Evolutionary conservation across 2,113 vertebrate genomes (phyloP).

Genomic region (mouse (Mus musculus)): GRCm39 chr13:80436001-80436500

Average conservation of each 20-base stretch:
- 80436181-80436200: not conserved
- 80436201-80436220: conserved; percentile 10
- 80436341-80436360: not conserved
- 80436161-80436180: not conserved
- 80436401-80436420: not conserved
- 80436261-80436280: conserved; percentile 34
- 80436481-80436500: not conserved
- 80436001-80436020: not conserved
- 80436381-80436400: not conserved
- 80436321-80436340: not conserved
- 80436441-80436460: too few relatives aligned
- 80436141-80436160: conserved; percentile 23
- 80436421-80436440: not conserved
- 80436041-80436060: not conserved
- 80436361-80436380: not conserved
- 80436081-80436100: conserved; percentile 13
- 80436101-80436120: not conserved
- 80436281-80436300: not conserved
- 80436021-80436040: not conserved
- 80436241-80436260: not conserved
- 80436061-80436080: not conserved
- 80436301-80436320: not conserved
- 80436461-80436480: not conserved
- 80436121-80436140: not conserved
- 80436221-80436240: not conserved